A percentile compares a stretch with the other conserved stretches of the same genome.
These are phyloP conservation scores for Pachyrhynchus sulphureomaculatus DNA, from an alignment of 1,140 invertebrate species.

Conservation along the genomic window DNA sequence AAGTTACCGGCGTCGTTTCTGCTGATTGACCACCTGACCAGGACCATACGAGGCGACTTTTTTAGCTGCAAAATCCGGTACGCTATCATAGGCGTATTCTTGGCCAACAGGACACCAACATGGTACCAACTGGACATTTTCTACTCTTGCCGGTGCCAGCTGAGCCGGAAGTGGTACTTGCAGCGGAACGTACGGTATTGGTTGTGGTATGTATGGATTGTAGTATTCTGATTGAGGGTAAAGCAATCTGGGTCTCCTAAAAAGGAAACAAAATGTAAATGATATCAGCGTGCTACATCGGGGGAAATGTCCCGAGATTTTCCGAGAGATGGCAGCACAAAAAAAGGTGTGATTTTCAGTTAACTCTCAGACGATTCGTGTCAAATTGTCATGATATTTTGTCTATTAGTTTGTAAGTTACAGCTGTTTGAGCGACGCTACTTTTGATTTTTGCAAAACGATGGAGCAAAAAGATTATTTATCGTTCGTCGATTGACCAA, in stretches of 20 bases:
- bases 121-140: slow-evolving; percentile 56
- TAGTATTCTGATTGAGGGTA: slow-evolving; percentile 15
- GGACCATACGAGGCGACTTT: slow-evolving; percentile 12
- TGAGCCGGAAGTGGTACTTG: slow-evolving; percentile 39
- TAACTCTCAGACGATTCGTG: too few relatives aligned
- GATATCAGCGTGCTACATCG: too few relatives aligned
- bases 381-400: too few relatives aligned
- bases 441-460: too few relatives aligned
- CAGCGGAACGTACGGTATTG: slow-evolving; percentile 33
- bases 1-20: slow-evolving; percentile 13
- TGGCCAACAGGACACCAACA: slow-evolving; percentile 55
- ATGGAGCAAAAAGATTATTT: too few relatives aligned
- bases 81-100: slow-evolving; percentile 29
- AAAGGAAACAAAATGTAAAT: neutral
- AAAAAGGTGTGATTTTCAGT: too few relatives aligned
- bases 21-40: neutral
- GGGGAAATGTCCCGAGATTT: too few relatives aligned
- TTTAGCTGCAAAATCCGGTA: slow-evolving; percentile 8
- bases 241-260: slow-evolving; percentile 19
- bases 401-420: too few relatives aligned
- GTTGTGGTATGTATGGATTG: slow-evolving; percentile 9
- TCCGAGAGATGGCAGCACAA: too few relatives aligned
- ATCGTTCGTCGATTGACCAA: too few relatives aligned
- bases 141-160: slow-evolving; percentile 36
- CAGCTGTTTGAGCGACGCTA: too few relatives aligned